Evolutionary conservation across 2,888 invertebrate genomes (phyloP).

Genomic region (Drosophila demipolita): DNA sequence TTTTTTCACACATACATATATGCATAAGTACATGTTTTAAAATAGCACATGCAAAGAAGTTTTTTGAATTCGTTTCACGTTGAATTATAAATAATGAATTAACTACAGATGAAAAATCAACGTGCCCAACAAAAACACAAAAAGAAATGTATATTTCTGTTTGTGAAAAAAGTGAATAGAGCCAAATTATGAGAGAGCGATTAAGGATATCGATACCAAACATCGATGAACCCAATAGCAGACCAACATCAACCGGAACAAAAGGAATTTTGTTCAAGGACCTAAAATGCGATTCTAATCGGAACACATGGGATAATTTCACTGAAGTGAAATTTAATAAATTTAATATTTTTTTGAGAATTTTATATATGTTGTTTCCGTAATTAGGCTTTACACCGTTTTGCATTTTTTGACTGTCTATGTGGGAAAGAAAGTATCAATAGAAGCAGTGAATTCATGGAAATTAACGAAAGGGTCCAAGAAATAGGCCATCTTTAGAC

Average conservation of each 20-base stretch:
- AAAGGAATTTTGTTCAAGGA: not conserved
- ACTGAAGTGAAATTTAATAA: not conserved
- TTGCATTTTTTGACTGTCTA: not conserved
- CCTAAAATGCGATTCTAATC: not conserved
- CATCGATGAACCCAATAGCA: not conserved
- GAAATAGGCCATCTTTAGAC: no score
- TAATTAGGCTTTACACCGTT: not conserved
- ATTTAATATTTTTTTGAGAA: not conserved
- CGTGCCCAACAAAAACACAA: not conserved
- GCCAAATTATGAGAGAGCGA: not conserved
- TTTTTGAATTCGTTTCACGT: not conserved
- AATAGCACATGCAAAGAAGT: not conserved
- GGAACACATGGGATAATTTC: not conserved
- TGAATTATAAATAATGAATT: not conserved
- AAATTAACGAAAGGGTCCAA: not conserved
- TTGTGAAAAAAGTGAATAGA: not conserved
- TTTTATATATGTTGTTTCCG: not conserved
- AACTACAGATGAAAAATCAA: not conserved
- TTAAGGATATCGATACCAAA: not conserved
- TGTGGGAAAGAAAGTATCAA: not conserved
- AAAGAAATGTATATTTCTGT: not conserved
- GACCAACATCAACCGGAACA: not conserved
- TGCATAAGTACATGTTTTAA: not conserved
- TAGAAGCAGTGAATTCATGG: not conserved
- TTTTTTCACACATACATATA: constrained; percentile 2